phyloP scores from a whole-genome alignment of 2,113 vertebrate species.

The Cebidichthys violaceus region DNA sequence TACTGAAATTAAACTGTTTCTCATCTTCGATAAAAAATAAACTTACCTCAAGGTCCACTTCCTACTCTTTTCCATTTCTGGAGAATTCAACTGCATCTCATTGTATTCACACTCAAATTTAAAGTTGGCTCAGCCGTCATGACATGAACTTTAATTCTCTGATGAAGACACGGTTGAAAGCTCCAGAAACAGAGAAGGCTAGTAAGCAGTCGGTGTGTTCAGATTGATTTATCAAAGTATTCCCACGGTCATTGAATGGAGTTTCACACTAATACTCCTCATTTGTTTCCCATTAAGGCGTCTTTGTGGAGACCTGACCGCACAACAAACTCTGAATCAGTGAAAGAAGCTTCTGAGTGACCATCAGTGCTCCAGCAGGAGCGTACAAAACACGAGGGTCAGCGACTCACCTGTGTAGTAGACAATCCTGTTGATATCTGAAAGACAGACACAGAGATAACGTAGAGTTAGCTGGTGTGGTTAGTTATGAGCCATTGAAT shows the following conservation, averaged over 20 bases:
- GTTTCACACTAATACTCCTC: background rate
- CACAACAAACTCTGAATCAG: background rate
- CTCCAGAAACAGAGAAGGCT: background rate
- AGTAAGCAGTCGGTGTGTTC: background rate
- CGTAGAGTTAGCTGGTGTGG: constrained; percentile 50
- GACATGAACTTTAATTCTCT: background rate
- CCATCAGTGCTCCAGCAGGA: background rate
- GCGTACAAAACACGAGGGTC: background rate
- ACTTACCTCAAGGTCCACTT: background rate
- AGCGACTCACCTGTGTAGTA: constrained; percentile 88
- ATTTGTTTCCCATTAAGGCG: no score
- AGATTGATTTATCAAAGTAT: background rate
- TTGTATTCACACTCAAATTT: background rate
- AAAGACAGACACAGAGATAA: constrained; percentile 67
- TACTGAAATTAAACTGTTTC: background rate
- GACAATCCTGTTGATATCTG: constrained; percentile 91
- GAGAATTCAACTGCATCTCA: background rate
- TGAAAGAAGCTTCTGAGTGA: constrained; percentile 13
- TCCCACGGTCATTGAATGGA: background rate
- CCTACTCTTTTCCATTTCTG: background rate
- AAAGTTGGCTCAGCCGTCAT: background rate
- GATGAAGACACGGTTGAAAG: background rate
- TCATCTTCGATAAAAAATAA: constrained; percentile 1
- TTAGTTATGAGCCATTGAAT: background rate
- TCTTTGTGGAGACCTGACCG: background rate